Evolutionary conservation across 64 coral and sea anemone species (phyloP), one percentile per base, ranked within the genome.

Genomic region (Hydrozoanthus tunicans): DNA sequence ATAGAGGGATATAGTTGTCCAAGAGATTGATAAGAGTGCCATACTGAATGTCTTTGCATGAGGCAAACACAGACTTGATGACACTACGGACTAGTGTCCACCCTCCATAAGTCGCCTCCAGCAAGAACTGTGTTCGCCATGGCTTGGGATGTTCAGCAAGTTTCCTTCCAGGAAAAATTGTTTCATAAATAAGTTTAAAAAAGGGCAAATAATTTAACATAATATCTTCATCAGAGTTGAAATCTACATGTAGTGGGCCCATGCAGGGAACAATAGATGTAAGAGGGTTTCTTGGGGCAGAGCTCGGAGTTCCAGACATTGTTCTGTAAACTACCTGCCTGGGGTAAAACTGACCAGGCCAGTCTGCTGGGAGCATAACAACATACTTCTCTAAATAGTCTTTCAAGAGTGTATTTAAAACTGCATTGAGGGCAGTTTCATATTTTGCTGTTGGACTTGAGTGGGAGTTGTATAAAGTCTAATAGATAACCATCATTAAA

Each of bases 121-220:
- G 32, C 58, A 90, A 64, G 58, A 90, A 64, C 26, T 77, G 79
- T 3, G 60, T 78, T 43, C 77, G 67, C 84, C 92, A 93, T 23
- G 84, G 81, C 61, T 89, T 86, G 59, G 81, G 82, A 51, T 93
- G 84, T 12, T 93, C 81, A 24, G 91, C 91, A 51, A 93, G 81
- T 78, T 93, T 93, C 57, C 26, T 86, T 13, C 82, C 82, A 61
- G 81, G 32, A 51, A 93, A 67, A 24, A 89, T 3, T 43, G 91
- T 51, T 26, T 78, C 91, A 73, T 89, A 93, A 8, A 89, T 77
- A 62, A 86, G 27, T 27, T 26, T 55, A 65, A 93, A 68, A 58
- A 93, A 79, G 1, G 73, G 82, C 26, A 69, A 27, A 23, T 70
- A 80, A 51, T 58, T 59, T 26, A 67, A 58, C 61, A 93, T 78